Evolutionary conservation across 2,113 vertebrate species (phyloP).

Genomic region (Toxotes jaculatrix): DNA sequence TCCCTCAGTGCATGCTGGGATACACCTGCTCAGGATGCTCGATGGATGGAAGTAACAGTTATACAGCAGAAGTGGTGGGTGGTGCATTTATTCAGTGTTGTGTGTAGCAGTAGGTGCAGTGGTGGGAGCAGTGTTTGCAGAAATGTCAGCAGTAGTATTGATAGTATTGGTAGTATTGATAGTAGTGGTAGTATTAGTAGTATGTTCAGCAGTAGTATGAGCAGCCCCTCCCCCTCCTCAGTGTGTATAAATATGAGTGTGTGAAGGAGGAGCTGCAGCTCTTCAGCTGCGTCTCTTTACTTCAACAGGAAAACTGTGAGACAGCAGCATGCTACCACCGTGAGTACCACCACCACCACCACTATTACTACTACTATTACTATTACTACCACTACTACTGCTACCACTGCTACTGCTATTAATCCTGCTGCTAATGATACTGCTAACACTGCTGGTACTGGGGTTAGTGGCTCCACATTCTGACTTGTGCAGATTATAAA

Average conservation of each 20-base stretch:
- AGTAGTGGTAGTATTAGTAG: conserved; percentile 1
- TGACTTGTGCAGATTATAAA: too few relatives aligned
- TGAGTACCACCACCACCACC: conserved; percentile 57
- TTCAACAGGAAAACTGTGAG: conserved; percentile 21
- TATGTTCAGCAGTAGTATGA: conserved; percentile 27
- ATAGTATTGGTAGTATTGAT: neutral
- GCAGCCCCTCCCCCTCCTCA: conserved; percentile 40
- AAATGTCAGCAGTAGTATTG: neutral
- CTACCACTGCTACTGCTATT: neutral
- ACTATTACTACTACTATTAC: neutral
- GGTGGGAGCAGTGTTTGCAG: too few relatives aligned
- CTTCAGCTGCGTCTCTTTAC: conserved; percentile 37
- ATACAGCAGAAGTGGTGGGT: neutral
- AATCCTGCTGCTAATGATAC: neutral
- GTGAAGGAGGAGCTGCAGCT: conserved; percentile 65
- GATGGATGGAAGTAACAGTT: neutral
- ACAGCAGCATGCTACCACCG: conserved; percentile 66
- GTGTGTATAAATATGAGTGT: conserved; percentile 56
- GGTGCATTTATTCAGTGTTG: neutral
- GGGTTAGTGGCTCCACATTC: too few relatives aligned
- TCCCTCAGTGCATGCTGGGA: conserved; percentile 19
- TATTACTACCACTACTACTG: neutral
- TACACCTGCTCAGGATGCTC: neutral
- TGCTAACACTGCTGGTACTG: neutral
- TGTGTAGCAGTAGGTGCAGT: neutral